Conservation (phyloP, 1,140 invertebrate genomes). For the Solen grandis region DNA sequence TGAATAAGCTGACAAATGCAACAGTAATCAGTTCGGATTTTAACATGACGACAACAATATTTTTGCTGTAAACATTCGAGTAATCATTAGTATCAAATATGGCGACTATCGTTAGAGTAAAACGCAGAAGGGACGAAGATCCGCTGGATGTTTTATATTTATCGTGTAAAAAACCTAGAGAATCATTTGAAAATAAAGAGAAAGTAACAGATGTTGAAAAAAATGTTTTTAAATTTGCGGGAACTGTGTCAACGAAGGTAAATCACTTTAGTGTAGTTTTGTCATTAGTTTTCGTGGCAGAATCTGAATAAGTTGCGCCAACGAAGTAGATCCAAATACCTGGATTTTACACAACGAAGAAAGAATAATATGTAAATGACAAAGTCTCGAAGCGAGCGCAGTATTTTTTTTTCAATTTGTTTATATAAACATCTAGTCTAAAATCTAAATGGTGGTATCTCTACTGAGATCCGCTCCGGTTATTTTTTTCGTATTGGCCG, state of each 20-base stretch:
- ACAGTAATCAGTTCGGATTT: too few relatives aligned
- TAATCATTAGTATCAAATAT: too few relatives aligned
- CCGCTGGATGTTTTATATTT: constrained; percentile 71
- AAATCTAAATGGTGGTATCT: background rate
- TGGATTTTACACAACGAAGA: too few relatives aligned
- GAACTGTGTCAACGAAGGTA: constrained; percentile 68
- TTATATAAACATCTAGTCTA: background rate
- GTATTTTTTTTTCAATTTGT: background rate
- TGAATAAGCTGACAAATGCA: too few relatives aligned
- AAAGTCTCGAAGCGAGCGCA: too few relatives aligned
- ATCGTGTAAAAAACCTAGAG: constrained; percentile 70
- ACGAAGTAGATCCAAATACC: too few relatives aligned
- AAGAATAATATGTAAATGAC: background rate
- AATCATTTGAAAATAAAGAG: constrained; percentile 5
- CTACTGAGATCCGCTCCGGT: too few relatives aligned
- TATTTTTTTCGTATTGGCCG: too few relatives aligned
- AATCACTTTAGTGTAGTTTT: background rate
- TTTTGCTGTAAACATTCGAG: too few relatives aligned
- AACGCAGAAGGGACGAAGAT: constrained; percentile 74
- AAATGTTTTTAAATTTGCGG: constrained; percentile 70
- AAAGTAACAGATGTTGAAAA: background rate
- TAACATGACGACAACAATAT: too few relatives aligned
- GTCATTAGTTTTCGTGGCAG: constrained; percentile 41
- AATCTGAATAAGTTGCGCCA: too few relatives aligned
- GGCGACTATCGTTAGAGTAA: constrained; percentile 76